These are phyloP conservation scores for Tokudaia tokunoshimensis DNA, from an alignment of 2,797 vertebrate species.

Conservation along the genomic window DNA sequence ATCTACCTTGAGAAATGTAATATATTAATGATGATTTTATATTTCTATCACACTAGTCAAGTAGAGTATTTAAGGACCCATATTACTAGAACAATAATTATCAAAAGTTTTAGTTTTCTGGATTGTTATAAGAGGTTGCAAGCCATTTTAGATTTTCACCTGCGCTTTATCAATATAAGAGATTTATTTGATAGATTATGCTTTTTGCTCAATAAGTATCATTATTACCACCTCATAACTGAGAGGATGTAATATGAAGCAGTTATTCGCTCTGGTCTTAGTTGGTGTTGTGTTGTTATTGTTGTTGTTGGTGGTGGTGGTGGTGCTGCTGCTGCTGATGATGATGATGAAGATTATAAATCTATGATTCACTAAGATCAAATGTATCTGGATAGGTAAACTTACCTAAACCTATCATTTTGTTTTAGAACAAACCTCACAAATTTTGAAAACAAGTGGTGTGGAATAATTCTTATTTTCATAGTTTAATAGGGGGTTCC, in stretches of 20 bases:
- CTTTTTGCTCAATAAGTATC: background rate
- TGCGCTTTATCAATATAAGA: background rate
- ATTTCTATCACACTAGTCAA: background rate
- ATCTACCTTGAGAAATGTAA: background rate
- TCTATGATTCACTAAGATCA: background rate
- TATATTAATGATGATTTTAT: background rate
- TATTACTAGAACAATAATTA: background rate
- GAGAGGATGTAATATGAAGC: background rate
- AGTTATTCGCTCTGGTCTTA: too few species aligned
- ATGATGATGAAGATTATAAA: background rate
- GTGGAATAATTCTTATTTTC: background rate
- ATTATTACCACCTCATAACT: background rate
- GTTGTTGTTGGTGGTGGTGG: background rate
- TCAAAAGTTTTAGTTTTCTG: background rate
- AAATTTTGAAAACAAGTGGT: background rate
- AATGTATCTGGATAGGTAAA: background rate
- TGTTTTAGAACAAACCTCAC: background rate
- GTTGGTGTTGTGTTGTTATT: background rate
- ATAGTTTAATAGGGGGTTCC: fast-evolving
- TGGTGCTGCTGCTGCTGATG: background rate
- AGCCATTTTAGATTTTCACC: background rate
- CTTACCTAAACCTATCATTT: background rate
- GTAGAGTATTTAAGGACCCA: background rate
- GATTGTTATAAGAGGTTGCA: background rate
- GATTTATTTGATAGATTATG: background rate